Conservation (phyloP, 2,797 vertebrate genomes). For the Sebastes oblongus region DNA sequence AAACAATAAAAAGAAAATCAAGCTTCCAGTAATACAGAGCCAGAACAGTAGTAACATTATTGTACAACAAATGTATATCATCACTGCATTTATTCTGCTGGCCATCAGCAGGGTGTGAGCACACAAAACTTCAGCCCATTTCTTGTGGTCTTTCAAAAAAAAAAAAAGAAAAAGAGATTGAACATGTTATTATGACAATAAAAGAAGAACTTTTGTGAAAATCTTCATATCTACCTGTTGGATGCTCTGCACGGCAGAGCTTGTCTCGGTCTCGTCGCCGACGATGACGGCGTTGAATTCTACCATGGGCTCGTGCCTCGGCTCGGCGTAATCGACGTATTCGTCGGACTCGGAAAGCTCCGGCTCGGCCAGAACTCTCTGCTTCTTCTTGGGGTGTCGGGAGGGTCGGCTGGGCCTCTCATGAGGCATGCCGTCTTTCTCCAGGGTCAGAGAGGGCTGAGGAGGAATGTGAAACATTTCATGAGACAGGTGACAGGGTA, state of each 20-base stretch:
- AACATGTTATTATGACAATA: not conserved
- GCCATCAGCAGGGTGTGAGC: not conserved
- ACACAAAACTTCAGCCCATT: not conserved
- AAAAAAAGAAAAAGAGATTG: no score
- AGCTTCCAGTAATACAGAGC: not conserved
- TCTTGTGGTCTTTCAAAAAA: not conserved
- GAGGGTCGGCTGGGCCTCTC: conserved; percentile 79
- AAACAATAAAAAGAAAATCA: not conserved
- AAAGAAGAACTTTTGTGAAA: not conserved
- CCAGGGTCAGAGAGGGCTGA: conserved; percentile 87
- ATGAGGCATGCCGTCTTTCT: conserved; percentile 83
- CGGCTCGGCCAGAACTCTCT: conserved; percentile 78
- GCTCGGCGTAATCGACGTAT: conserved; percentile 85
- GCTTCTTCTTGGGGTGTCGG: conserved; percentile 82
- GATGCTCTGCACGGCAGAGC: conserved; percentile 96
- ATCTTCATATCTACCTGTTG: conserved; percentile 86
- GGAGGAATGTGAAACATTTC: not conserved
- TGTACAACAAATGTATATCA: not conserved
- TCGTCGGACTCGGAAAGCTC: conserved; percentile 85
- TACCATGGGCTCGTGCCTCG: conserved; percentile 31
- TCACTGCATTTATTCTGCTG: not conserved
- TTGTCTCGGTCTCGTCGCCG: conserved; percentile 91
- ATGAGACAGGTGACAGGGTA: not conserved
- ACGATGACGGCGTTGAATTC: conserved; percentile 82
- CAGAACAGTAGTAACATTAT: not conserved